These are phyloP conservation scores for Trisateles emortualis DNA, from an alignment of 2,888 invertebrate species.

Conservation along the genomic window DNA sequence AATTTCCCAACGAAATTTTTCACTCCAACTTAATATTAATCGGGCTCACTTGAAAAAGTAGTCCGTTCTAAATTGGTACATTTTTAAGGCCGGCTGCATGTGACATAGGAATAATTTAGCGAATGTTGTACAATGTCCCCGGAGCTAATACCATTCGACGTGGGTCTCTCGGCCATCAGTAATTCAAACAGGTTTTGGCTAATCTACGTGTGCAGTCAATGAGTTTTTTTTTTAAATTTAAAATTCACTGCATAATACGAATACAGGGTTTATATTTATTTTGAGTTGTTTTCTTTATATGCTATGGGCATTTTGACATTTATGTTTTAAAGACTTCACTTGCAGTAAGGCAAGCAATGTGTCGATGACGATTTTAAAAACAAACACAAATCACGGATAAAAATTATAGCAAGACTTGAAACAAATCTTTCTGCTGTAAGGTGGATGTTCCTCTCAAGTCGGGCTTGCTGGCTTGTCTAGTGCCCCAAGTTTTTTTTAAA, in stretches of 20 bases:
- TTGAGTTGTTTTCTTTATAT: background rate
- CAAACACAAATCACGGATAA: too few species aligned
- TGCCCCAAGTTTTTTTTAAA: too few species aligned
- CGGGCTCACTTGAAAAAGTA: conserved; percentile 10
- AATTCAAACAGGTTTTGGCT: conserved; percentile 33
- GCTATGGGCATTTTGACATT: too few species aligned
- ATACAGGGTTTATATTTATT: background rate
- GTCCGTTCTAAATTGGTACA: conserved; percentile 28
- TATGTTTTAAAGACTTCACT: too few species aligned
- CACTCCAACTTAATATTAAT: conserved; percentile 7
- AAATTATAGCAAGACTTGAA: too few species aligned
- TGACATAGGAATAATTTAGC: conserved; percentile 43
- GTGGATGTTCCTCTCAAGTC: too few species aligned
- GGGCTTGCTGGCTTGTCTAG: too few species aligned
- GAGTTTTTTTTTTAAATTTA: background rate
- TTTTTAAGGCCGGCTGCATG: conserved; percentile 39
- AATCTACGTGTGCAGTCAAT: conserved; percentile 2
- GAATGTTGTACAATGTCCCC: conserved; percentile 20
- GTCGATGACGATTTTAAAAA: too few species aligned
- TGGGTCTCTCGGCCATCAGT: background rate
- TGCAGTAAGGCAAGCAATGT: too few species aligned
- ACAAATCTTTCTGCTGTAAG: too few species aligned
- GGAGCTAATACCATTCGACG: conserved; percentile 35
- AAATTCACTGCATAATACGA: background rate
- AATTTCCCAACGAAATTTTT: background rate